Evolutionary conservation across 2,797 vertebrate genomes (phyloP).

Genomic region (Tapera naevia): DNA sequence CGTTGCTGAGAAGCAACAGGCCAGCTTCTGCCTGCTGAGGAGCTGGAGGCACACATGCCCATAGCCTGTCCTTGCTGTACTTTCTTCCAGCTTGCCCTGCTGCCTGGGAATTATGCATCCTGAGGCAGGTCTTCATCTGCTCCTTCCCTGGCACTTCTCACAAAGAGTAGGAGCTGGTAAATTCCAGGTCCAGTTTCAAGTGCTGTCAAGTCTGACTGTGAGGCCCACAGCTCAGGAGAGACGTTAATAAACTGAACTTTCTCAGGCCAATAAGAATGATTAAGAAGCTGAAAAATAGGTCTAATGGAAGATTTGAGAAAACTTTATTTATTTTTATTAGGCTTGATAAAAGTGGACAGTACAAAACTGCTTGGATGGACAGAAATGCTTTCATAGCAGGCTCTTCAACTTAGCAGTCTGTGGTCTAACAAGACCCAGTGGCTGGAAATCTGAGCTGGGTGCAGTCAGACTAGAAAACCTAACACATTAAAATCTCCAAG

Average conservation of each 20-base stretch:
- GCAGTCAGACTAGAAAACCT: not conserved
- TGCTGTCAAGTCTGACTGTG: not conserved
- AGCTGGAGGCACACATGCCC: not conserved
- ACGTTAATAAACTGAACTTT: not conserved
- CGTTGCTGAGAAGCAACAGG: not conserved
- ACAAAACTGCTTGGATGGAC: not conserved
- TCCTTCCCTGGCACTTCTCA: not conserved
- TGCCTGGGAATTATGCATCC: accelerated
- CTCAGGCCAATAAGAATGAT: not conserved
- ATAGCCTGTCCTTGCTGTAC: not conserved
- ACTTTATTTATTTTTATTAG: not conserved
- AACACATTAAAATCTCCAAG: not conserved
- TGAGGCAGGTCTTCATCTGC: not conserved
- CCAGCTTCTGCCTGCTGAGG: not conserved
- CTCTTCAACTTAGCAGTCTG: not conserved
- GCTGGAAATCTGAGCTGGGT: not conserved
- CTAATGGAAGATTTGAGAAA: not conserved
- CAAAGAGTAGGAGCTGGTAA: not conserved
- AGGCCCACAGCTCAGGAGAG: not conserved
- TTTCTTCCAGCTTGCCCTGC: not conserved
- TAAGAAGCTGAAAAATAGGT: not conserved
- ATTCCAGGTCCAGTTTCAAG: not conserved
- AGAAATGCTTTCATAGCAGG: not conserved
- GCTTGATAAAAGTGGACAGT: not conserved
- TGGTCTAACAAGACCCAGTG: not conserved